These are phyloP conservation scores for Ophion ellenae DNA, from an alignment of 2,888 invertebrate genomes.

Conservation along the genomic window DNA sequence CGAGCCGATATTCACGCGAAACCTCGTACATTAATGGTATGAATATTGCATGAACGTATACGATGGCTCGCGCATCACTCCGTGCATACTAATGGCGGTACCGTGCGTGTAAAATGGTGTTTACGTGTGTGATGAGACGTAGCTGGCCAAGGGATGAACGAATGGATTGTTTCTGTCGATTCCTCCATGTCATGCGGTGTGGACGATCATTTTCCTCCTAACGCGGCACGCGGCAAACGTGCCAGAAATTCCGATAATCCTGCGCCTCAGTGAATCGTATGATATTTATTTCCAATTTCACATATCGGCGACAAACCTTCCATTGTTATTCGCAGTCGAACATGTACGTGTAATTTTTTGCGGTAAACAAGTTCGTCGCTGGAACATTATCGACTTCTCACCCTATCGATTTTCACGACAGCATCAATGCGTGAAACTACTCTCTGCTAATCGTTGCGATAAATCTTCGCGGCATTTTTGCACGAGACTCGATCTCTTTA, in stretches of 20 bases:
- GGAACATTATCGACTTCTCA: constrained; percentile 24
- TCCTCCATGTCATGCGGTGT: constrained; percentile 15
- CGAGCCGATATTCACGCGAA: constrained; percentile 30
- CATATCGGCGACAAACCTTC: constrained; percentile 22
- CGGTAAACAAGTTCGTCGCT: neutral
- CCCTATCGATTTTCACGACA: constrained; percentile 37
- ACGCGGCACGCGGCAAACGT: constrained; percentile 20
- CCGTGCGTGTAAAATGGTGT: constrained; percentile 27
- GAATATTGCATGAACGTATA: constrained; percentile 51
- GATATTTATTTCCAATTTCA: constrained; percentile 48
- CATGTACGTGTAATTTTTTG: constrained; percentile 21
- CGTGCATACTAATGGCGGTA: constrained; percentile 46
- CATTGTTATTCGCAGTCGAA: constrained; percentile 20
- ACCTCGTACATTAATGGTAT: constrained; percentile 45
- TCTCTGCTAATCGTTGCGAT: neutral
- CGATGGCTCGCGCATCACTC: constrained; percentile 37
- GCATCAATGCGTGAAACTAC: neutral
- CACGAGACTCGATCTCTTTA: constrained; percentile 6
- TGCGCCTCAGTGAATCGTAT: constrained; percentile 15
- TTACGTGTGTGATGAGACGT: constrained; percentile 20
- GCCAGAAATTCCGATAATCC: constrained; percentile 33
- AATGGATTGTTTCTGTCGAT: constrained; percentile 42
- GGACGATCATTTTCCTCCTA: constrained; percentile 20
- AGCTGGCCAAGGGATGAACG: constrained; percentile 28
- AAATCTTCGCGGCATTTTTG: constrained; percentile 18